Evolutionary conservation across 1,140 invertebrate species (phyloP).

Genomic region (Lucilia sericata): DNA sequence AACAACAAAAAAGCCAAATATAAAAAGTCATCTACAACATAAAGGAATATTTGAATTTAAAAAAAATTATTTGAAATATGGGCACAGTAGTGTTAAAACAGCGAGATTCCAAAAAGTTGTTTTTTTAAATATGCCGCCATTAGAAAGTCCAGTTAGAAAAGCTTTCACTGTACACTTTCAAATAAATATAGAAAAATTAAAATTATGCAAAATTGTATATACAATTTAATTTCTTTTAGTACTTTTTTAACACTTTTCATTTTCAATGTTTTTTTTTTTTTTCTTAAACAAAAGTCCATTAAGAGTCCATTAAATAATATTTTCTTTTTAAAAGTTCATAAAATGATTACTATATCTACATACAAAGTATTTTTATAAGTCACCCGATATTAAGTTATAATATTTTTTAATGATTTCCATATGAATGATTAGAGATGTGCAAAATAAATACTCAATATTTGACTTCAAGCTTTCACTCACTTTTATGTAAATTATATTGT

Average conservation of each 20-base stretch:
- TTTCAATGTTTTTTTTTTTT: neutral
- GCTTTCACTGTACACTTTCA: neutral
- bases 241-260: neutral
- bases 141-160: neutral
- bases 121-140: neutral
- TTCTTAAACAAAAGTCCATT: neutral
- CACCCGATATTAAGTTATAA: too few species aligned
- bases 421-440: too few species aligned
- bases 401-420: too few species aligned
- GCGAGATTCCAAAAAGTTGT: neutral
- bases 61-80: neutral
- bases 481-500: conserved; percentile 7
- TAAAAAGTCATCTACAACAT: neutral
- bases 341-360: too few species aligned
- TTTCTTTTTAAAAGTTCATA: neutral
- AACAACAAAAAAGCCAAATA: neutral
- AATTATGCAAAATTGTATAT: neutral
- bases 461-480: neutral
- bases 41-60: neutral
- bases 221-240: neutral
- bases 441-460: neutral
- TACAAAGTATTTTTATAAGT: too few species aligned
- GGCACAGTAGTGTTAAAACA: neutral
- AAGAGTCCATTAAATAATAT: neutral
- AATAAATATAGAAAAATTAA: neutral